Evolutionary conservation across 2,888 invertebrate genomes (phyloP), one percentile per base, ranked within the genome.

Genomic region (Galerucella nymphaeae): DNA sequence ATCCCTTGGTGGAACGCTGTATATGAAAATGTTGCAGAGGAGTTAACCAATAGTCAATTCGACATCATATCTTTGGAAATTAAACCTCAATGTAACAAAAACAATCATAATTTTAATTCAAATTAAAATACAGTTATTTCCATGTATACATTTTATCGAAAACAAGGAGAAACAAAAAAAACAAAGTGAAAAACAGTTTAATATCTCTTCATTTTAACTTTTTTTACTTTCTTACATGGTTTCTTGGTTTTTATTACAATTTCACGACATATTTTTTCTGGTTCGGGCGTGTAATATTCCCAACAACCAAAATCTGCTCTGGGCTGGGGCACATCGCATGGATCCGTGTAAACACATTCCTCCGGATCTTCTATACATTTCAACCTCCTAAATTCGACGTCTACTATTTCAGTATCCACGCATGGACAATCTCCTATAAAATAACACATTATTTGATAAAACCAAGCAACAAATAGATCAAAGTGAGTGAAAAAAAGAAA

Each of bases 291-390:
- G 23, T 72, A 38, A 63, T 77, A 82, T 61, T 80, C 79, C 81
- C 81, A 82, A 69, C 81, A 81, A 14, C 80, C 81, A 75, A 77
- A 76, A 66, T 81, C 81, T 9, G 81, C 80, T 70, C 81, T 74
- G 16, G 76, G 75, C 63, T 18, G 76, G 45, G 20, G 41, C 20
- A 45, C 73, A n/a, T 67, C 68, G 61, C 66, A 77, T n/a, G 69
- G 73, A 67, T 75, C 78, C 13, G 62, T 59, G 1, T 30, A 13
- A 1, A 58, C 41, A 53, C 75, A 77, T 16, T 57, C 63, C 53
- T 79, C 79, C 2, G 50, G 62, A 0, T 73, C 73, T 9, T 80
- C 78, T 38, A 71, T 62, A 66, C 79, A 80, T 55, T 75, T 73
- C 42, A 79, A 70, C 18, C 80, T 74, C 20, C 72, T 75, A 6